Evolutionary conservation across 2,888 invertebrate species (phyloP), one percentile per base, ranked within the genome.

Genomic region (Amiota communis): DNA sequence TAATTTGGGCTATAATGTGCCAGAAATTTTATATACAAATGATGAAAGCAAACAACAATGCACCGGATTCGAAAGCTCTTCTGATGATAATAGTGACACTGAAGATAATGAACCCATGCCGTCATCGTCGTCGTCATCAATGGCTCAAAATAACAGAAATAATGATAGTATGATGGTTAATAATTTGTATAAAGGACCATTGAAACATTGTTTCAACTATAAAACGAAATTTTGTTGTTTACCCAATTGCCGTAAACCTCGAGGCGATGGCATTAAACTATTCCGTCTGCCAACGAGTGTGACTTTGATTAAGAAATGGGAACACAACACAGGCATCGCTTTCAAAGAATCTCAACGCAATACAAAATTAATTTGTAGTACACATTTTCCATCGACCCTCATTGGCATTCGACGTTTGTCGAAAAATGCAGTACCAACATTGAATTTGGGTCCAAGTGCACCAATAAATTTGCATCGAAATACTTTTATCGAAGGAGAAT

Each of bases 231-330:
- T 74, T 23, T 87, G 87, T 67, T 87, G 88, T n/a, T 73, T 87
- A 23, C 81, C 88, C 2, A 84, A 87, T 46, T 87, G 87, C 17
- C 86, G 88, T 4, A 80, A 81, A 59, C 85, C 81, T n/a, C 86
- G 87, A 4, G 79, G 81, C 9, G 86, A 88, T 17, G 80, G 84
- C 70, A 82, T 87, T 11, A 87, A 87, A 49, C 84, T 87, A 3
- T 87, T 87, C 49, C 87, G 87, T 3, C 80, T 87, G 71, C 87
- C 87, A 2, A 80, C 79, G 56, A 84, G 80, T 23, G 56, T 71
- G 1, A 61, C 20, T 23, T 75, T 77, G 15, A 79, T 83, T 23
- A 75, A 73, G 17, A 79, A 83, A 48, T 83, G 83, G 83, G 83
- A 85, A 47, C 49, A 70, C 36, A 84, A 83, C 10, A 85, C 83